Evolutionary conservation across 2,888 invertebrate genomes (phyloP), one percentile per base, ranked within the genome.

Genomic region (Xanthorhoe designata): DNA sequence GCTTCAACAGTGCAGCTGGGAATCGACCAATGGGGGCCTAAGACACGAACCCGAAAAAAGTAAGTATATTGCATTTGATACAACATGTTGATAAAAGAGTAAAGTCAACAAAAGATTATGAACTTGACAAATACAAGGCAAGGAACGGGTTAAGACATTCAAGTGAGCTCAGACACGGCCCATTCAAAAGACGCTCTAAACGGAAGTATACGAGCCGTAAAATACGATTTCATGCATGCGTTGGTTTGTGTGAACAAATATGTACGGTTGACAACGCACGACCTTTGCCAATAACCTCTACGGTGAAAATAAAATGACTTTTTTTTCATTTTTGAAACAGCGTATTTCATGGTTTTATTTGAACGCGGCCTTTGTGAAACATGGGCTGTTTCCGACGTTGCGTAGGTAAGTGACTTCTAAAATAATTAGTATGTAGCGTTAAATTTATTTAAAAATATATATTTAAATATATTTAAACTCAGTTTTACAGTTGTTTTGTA

Each of bases 221-320:
- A 93, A 92, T 90, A 90, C 89, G 90, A 92, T 92, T 92, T 92
- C 91, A 93, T 88, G 92, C 92, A 90, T 91, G 89, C 90, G 85
- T 88, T 87, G 85, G 83, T 85, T 84, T 88, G 90, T 92, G 91
- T 91, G 91, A 92, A 91, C 91, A 90, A 91, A 91, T 90, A 89
- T 88, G 87, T 85, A 89, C 88, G 90, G 90, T 89, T 91, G 91
- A 91, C 89, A 88, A 86, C 85, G 78, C 87, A 83, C 86, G 88
- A 90, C 88, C 89, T 91, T 88, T 89, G 87, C 87, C 88, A 84
- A 91, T 87, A 87, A 84, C 83, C 84, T 81, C 63, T 24, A 58
- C 72, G 71, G 59, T 74, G 78, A 77, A 79, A 77, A 84, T 77
- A 85, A 86, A 85, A 86, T 76, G 61, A 82, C 35, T 53, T 82